Conservation (phyloP, 1,140 invertebrate genomes). For the Notospermus geniculatus region DNA sequence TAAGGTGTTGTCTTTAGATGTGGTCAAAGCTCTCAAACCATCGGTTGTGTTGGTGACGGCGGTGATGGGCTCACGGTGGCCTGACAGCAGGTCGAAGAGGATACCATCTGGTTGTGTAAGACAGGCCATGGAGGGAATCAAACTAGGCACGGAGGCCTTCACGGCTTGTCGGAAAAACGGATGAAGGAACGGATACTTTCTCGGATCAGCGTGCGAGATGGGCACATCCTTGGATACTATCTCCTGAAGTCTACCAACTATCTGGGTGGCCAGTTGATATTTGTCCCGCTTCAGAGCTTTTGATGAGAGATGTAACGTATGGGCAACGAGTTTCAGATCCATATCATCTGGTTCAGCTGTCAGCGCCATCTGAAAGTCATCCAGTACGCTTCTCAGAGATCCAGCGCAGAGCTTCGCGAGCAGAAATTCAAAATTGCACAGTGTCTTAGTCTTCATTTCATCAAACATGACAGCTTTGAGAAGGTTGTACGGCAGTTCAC, state of each 20-base stretch:
- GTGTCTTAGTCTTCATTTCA: constrained; percentile 86
- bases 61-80: constrained; percentile 47
- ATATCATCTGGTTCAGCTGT: constrained; percentile 76
- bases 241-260: constrained; percentile 75
- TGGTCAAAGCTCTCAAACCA: constrained; percentile 42
- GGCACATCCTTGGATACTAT: constrained; percentile 44
- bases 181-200: constrained; percentile 42
- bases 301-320: constrained; percentile 77
- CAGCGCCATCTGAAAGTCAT: constrained; percentile 92
- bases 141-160: constrained; percentile 35
- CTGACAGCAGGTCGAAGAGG: constrained; percentile 46
- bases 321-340: constrained; percentile 87
- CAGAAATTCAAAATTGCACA: constrained; percentile 98
- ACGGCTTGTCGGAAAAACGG: constrained; percentile 36
- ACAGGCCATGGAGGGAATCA: constrained; percentile 46
- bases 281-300: constrained; percentile 78
- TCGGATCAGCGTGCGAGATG: constrained; percentile 38
- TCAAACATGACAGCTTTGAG: constrained; percentile 81
- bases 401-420: constrained; percentile 93
- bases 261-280: constrained; percentile 91
- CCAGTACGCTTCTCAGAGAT: constrained; percentile 82
- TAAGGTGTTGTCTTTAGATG: constrained; percentile 46
- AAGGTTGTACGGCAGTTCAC: constrained; percentile 76
- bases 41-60: constrained; percentile 44
- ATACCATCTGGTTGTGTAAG: constrained; percentile 47